phyloP scores from a whole-genome alignment of 2,888 invertebrate genomes.

The Drosophila meridiana region DNA sequence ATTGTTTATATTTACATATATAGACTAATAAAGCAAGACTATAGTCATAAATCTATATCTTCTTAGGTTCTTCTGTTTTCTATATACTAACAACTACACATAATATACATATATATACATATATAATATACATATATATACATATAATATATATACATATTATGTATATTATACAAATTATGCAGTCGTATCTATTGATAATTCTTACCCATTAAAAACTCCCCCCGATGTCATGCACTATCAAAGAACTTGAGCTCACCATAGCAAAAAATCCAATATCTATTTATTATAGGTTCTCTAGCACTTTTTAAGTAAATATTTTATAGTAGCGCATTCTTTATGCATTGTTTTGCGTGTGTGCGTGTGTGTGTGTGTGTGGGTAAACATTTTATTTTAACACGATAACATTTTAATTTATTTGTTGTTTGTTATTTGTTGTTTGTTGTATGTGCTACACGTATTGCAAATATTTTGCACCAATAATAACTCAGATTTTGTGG shows the following conservation, averaged over 20 bases:
- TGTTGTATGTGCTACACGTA: slow-evolving; percentile 26
- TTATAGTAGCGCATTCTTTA: slow-evolving; percentile 4
- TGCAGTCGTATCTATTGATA: too few species aligned
- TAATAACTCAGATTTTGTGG: slow-evolving; percentile 77
- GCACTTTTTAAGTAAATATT: neutral
- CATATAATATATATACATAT: too few species aligned
- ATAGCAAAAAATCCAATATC: neutral
- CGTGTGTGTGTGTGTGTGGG: slow-evolving; percentile 1
- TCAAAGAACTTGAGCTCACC: neutral
- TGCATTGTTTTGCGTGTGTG: slow-evolving; percentile 2
- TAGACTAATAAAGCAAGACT: too few species aligned
- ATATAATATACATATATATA: too few species aligned
- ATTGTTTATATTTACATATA: too few species aligned
- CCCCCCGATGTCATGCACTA: neutral
- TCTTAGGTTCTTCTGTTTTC: too few species aligned
- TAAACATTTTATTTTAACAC: slow-evolving; percentile 24
- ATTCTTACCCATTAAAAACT: neutral
- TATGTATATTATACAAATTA: too few species aligned
- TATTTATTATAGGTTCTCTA: neutral
- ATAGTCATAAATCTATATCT: too few species aligned
- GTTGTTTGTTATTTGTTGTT: slow-evolving; percentile 15
- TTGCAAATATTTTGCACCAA: slow-evolving; percentile 59
- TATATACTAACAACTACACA: too few species aligned
- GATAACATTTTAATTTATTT: slow-evolving; percentile 38
- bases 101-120: too few species aligned